Evolutionary conservation across 2,113 vertebrate species (phyloP).

Genomic region (Megaceryle torquata): DNA sequence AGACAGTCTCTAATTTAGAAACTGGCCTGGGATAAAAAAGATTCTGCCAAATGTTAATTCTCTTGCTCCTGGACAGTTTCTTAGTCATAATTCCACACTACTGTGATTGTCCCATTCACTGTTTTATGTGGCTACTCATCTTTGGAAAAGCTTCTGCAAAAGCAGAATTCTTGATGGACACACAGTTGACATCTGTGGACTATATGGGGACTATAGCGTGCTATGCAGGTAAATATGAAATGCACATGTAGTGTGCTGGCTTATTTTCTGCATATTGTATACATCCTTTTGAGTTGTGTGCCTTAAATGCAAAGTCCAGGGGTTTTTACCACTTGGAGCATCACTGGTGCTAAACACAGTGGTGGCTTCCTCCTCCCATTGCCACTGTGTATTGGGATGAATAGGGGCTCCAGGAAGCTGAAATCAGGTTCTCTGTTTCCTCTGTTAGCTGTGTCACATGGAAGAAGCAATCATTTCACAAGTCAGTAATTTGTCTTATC

Average conservation of each 20-base stretch:
- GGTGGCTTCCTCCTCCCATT: background rate
- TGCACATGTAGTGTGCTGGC: background rate
- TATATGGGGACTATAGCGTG: too few relatives aligned
- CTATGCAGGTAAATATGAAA: background rate
- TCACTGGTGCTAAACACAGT: background rate
- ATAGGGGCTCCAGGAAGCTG: background rate
- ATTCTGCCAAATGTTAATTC: background rate
- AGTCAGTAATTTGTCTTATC: background rate
- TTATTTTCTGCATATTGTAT: accelerated
- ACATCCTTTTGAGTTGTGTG: background rate
- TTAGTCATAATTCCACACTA: background rate
- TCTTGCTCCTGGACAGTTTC: background rate
- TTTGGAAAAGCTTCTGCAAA: background rate
- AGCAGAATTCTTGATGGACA: background rate
- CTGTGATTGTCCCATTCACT: background rate
- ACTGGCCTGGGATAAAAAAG: background rate
- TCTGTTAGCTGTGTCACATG: background rate
- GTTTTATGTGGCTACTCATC: background rate
- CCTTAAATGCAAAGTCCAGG: background rate
- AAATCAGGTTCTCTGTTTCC: background rate
- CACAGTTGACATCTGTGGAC: background rate
- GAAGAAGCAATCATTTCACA: background rate
- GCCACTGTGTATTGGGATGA: background rate
- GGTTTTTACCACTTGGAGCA: background rate
- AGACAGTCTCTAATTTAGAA: background rate